phyloP scores from a whole-genome alignment of 2,888 invertebrate genomes.

The Cancer borealis region DNA sequence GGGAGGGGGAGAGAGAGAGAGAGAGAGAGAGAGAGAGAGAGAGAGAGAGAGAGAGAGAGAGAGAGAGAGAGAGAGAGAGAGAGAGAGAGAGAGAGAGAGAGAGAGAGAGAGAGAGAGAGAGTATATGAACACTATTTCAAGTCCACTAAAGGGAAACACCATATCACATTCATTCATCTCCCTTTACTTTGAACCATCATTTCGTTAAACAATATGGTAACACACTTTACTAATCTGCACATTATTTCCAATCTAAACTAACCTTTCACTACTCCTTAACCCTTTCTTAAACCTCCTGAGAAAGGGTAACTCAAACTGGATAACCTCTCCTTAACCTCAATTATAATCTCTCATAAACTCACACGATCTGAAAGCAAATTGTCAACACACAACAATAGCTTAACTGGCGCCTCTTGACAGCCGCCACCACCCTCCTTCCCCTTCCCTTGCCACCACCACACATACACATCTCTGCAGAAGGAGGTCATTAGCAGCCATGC shows the following conservation, averaged over 20 bases:
- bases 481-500: slow-evolving; percentile 6
- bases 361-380: neutral
- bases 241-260: too few relatives aligned
- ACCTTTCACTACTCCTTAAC: too few relatives aligned
- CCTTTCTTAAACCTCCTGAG: neutral
- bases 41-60: neutral
- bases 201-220: too few relatives aligned
- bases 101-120: neutral
- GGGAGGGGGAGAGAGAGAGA: neutral
- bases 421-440: too few relatives aligned
- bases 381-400: neutral
- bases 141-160: too few relatives aligned
- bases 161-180: too few relatives aligned
- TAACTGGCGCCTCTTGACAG: neutral
- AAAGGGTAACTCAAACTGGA: neutral
- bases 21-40: neutral
- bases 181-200: too few relatives aligned
- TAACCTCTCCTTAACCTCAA: neutral
- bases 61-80: neutral
- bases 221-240: too few relatives aligned
- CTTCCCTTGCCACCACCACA: neutral
- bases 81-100: neutral
- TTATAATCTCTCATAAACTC: neutral
- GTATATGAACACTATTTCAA: neutral
- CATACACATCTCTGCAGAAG: slow-evolving; percentile 1